Percentiles rank a stretch among this genome's conserved stretches.
phyloP scores from a whole-genome alignment of 2,113 vertebrate species.

The Gambusia affinis region DNA sequence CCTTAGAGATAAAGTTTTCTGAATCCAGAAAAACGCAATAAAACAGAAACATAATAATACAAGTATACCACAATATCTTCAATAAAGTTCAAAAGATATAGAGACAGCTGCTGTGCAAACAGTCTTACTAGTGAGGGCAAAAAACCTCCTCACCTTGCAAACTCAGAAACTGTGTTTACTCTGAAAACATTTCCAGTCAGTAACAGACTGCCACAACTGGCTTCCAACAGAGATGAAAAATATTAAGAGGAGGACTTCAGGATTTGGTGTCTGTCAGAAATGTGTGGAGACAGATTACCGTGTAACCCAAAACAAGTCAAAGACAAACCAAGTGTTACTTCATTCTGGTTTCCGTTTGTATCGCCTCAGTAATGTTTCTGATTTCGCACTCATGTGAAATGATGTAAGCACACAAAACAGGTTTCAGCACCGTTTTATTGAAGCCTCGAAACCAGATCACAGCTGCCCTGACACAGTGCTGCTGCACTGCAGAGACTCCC shows the following conservation, averaged over 20 bases:
- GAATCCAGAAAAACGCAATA: not conserved
- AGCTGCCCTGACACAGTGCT: slow-evolving; percentile 19
- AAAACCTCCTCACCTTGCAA: slow-evolving; percentile 6
- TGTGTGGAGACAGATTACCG: not conserved
- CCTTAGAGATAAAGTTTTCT: not conserved
- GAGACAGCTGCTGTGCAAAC: slow-evolving; percentile 31
- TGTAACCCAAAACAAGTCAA: too few species aligned
- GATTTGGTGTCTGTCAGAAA: not conserved
- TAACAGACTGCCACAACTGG: not conserved
- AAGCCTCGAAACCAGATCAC: slow-evolving; percentile 33
- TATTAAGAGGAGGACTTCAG: not conserved
- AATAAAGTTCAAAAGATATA: slow-evolving; percentile 13
- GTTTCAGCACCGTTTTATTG: slow-evolving; percentile 51
- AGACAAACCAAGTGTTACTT: not conserved
- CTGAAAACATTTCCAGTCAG: slow-evolving; percentile 11
- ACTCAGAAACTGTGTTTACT: slow-evolving; percentile 19
- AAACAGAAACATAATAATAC: not conserved
- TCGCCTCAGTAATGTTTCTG: too few species aligned
- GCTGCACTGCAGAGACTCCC: slow-evolving; percentile 29
- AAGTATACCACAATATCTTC: not conserved
- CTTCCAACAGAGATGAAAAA: not conserved
- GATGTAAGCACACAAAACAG: slow-evolving; percentile 13
- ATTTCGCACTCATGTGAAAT: not conserved
- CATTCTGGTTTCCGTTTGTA: not conserved
- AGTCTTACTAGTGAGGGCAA: not conserved